Evolutionary conservation across 2,888 invertebrate species (phyloP).

Genomic region (Tipula lateralis): DNA sequence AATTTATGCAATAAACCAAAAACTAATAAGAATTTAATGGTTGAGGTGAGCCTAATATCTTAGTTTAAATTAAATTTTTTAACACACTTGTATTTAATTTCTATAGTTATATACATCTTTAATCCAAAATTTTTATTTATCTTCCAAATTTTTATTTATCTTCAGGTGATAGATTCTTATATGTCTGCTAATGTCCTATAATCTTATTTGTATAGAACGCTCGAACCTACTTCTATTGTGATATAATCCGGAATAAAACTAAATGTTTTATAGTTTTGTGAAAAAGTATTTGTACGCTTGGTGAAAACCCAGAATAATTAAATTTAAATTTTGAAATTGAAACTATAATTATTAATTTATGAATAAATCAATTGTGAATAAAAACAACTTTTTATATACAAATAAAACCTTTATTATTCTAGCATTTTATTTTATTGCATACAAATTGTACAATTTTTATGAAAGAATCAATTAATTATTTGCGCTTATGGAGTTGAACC

Average conservation of each 20-base stretch:
- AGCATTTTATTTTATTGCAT: not conserved
- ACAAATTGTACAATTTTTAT: not conserved
- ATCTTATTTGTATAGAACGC: not conserved
- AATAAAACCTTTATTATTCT: not conserved
- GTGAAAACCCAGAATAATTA: not conserved
- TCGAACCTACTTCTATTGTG: not conserved
- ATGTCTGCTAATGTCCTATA: not conserved
- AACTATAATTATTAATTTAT: not conserved
- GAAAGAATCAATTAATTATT: not conserved
- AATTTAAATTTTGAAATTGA: not conserved
- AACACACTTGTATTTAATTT: too few relatives aligned
- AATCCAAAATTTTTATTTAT: not conserved
- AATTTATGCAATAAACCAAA: not conserved
- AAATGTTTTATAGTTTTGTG: not conserved
- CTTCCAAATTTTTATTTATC: not conserved
- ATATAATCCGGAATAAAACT: not conserved
- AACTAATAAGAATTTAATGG: not conserved
- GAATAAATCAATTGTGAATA: not conserved
- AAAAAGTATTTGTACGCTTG: not conserved
- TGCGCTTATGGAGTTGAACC: not conserved
- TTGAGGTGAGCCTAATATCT: too few relatives aligned
- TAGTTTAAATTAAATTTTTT: too few relatives aligned
- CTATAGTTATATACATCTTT: too few relatives aligned
- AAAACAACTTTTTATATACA: not conserved
- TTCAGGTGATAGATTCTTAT: not conserved